Base-by-base conservation (phyloP, 2,113 vertebrate species). In the Tor tambroides region DNA sequence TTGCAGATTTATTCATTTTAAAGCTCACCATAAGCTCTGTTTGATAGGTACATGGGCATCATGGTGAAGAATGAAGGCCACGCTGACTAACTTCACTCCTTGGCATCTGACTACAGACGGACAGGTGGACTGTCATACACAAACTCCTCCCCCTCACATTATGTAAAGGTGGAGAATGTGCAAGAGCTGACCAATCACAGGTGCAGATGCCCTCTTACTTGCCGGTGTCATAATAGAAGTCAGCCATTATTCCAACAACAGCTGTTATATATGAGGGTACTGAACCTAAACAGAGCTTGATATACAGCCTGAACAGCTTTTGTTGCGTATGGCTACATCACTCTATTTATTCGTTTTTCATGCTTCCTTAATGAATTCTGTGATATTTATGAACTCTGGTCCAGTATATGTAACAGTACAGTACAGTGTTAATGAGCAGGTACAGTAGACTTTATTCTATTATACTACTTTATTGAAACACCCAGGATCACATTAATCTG, bases 31-130 rank as follows among this genome's bases (percentile, higher is more conserved):
- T 67, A 17, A 65, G 10, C 35, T 82, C 46, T 79, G 28, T 89
- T 71, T 80, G 46, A 21, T 85, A 89, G 88, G 54, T 95, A 97
- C 94, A 97, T 99, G 98, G 98, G 98, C 76, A 94, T 96, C 89
- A 83, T 96, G 90, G 90, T 92, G 3, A 94, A 94, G 88, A 92
- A 95, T 84, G 90, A 90, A 74, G 26, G 46, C 69, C 85, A 88
- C 19, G 59, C 49, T 10, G 89, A 92, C 87, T 90, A 76, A 59
- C 46, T 56, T 84, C 30, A 7, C 26, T 10, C 9, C 9, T 32
- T 69, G 12, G 7, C 41, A 67, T 71, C 41, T 30, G 80, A 83
- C 61, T 65, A 71, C 35, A 63, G 11, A 46, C 5, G 10, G 28
- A 83, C 65, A 84, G 82, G 49, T 74, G 82, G 67, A 56, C 30